phyloP scores from a whole-genome alignment of 2,113 vertebrate genomes.

The human region GRCh38 chr4:187038001-187038500 shows the following conservation, averaged over 20 bases:
- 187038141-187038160: neutral
- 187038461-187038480: neutral
- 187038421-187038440: neutral
- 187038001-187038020: neutral
- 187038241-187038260: neutral
- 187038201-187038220: neutral
- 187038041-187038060: fast-evolving
- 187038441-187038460: neutral
- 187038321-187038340: conserved; percentile 1
- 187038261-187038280: neutral
- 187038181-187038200: neutral
- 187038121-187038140: neutral
- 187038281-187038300: neutral
- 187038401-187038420: neutral
- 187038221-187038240: neutral
- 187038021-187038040: neutral
- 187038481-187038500: neutral
- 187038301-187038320: neutral
- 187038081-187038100: neutral
- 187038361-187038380: conserved; percentile 28
- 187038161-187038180: neutral
- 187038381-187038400: conserved; percentile 50
- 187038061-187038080: fast-evolving
- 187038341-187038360: neutral
- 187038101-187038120: neutral